Conservation (phyloP, 2,888 invertebrate genomes). For the Drosophila fungiperda region DNA sequence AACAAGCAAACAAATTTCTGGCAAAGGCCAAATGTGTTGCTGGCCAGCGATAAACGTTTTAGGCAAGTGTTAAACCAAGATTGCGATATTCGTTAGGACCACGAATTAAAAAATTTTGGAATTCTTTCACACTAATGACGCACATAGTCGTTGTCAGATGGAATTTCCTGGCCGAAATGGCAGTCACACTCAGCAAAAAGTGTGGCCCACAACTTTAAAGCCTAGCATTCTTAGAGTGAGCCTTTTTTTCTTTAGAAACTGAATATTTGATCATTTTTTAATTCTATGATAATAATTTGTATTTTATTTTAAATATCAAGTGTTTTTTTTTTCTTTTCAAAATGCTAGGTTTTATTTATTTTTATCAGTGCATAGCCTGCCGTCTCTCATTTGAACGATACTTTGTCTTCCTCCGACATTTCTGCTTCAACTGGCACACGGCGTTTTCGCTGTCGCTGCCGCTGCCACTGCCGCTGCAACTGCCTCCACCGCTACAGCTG, state of each 20-base stretch:
- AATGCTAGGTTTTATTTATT: not conserved
- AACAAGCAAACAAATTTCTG: conserved; percentile 29
- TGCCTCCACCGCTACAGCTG: conserved; percentile 3
- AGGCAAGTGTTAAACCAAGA: not conserved
- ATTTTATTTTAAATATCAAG: not conserved
- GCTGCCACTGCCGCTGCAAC: conserved; percentile 16
- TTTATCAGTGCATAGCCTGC: conserved; percentile 46
- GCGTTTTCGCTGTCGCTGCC: conserved; percentile 24
- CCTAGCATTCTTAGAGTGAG: not conserved
- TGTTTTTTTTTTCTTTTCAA: not conserved
- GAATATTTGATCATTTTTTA: not conserved
- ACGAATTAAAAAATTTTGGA: conserved; percentile 55
- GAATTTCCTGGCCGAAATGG: not conserved
- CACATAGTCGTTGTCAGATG: conserved; percentile 5
- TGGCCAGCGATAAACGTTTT: conserved; percentile 11
- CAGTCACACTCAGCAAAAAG: conserved; percentile 17
- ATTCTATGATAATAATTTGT: accelerated
- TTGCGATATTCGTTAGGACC: conserved; percentile 2
- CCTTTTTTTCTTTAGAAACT: not conserved
- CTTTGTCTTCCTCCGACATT: conserved; percentile 72
- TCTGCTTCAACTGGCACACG: conserved; percentile 67
- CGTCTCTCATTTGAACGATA: conserved; percentile 64
- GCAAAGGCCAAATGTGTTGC: conserved; percentile 6
- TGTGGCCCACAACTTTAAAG: too few species aligned
- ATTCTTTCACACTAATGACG: conserved; percentile 70